Conservation (phyloP, 2,113 vertebrate genomes). For the Barnardius zonarius region DNA sequence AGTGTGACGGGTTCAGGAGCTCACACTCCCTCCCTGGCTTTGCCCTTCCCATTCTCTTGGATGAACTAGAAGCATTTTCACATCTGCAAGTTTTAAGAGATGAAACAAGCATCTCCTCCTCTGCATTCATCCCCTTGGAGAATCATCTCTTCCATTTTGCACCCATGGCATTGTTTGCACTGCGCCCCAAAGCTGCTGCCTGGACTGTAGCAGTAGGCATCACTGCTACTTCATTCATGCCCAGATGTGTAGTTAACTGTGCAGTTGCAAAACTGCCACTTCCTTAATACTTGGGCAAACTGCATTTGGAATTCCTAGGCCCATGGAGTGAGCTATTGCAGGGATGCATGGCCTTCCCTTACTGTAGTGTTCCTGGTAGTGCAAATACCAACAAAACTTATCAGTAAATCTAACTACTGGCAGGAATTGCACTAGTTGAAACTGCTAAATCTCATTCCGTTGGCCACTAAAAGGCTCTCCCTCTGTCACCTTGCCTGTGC, state of each 20-base stretch:
- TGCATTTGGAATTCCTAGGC: neutral
- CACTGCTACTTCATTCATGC: neutral
- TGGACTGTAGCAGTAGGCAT: neutral
- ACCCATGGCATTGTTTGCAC: neutral
- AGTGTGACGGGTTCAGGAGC: neutral
- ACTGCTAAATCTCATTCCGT: neutral
- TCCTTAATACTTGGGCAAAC: neutral
- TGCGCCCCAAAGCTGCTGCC: neutral
- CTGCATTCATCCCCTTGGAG: neutral
- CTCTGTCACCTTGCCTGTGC: neutral
- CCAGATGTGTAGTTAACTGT: neutral
- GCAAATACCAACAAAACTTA: neutral
- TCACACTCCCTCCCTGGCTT: neutral
- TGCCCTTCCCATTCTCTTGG: neutral
- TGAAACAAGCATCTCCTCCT: neutral
- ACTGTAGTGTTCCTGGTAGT: neutral
- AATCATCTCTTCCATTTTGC: neutral
- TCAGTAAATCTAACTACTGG: neutral
- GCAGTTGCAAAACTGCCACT: neutral
- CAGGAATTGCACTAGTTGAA: neutral
- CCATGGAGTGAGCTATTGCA: neutral
- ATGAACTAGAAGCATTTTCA: neutral
- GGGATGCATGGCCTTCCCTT: neutral
- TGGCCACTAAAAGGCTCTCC: neutral
- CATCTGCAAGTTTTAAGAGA: neutral